Percentiles rank a stretch among this genome's conserved stretches.
Evolutionary conservation across 64 coral and sea anemone genomes (phyloP).

Genomic region (Porites lutea): DNA sequence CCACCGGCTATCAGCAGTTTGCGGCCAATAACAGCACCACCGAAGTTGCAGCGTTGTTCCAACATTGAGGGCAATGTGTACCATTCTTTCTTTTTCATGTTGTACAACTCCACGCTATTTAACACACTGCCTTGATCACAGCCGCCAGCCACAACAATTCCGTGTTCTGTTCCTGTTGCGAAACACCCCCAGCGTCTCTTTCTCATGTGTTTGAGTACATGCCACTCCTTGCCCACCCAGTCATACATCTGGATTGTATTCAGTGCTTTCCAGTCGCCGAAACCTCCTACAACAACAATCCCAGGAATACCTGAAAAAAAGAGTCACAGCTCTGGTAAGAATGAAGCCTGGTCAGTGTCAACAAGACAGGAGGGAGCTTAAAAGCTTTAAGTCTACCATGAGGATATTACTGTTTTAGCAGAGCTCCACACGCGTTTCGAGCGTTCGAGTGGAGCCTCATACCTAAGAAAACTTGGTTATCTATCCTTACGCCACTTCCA

Average conservation of each 20-base stretch:
- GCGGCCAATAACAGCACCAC: constrained; percentile 69
- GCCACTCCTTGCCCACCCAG: constrained; percentile 86
- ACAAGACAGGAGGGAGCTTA: no score
- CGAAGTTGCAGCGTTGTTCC: constrained; percentile 84
- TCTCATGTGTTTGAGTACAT: constrained; percentile 77
- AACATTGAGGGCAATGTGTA: constrained; percentile 77
- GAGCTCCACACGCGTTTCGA: no score
- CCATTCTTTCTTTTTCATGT: constrained; percentile 82
- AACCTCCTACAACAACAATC: constrained; percentile 82
- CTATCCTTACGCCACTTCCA: no score
- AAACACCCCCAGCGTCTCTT: constrained; percentile 89
- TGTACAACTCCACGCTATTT: constrained; percentile 81
- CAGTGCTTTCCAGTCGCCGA: constrained; percentile 87
- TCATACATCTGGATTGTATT: constrained; percentile 89
- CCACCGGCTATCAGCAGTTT: constrained; percentile 82
- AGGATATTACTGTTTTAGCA: no score
- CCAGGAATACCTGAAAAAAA: constrained; percentile 57
- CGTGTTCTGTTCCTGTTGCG: constrained; percentile 76
- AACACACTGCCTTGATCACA: constrained; percentile 90
- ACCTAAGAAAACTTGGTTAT: no score
- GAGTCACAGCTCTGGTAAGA: background rate
- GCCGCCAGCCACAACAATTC: constrained; percentile 80
- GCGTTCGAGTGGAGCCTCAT: no score
- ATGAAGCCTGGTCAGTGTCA: background rate
- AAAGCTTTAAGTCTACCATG: no score